Base-by-base conservation (phyloP, 1,140 invertebrate species). In the Solenopsis fugax region DNA sequence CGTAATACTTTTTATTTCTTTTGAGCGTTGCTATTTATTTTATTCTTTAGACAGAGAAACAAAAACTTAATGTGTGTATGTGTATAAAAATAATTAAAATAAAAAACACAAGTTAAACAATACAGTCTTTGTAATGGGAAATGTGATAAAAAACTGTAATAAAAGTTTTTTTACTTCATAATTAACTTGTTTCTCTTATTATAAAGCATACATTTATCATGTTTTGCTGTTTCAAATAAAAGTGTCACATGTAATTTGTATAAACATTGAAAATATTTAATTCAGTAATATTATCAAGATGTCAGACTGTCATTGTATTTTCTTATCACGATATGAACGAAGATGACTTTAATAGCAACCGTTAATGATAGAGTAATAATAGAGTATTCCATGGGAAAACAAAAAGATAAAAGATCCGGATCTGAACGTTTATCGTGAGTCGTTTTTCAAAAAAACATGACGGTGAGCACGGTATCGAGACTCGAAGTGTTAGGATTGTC, bases 401-500 rank as follows among this genome's bases (percentile, higher is more conserved):
- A n/a, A 5, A 2, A 21, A 48, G 18, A 29, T 34, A 4, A 60
- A 10, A 34, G 18, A 77, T 64, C 13, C 41, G 34, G 34, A 56
- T 7, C 2, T 16, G 21, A 54, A 81, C 52, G 21, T 81, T 71
- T 60, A 58, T 69, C 21, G 52, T 41, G 34, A 69, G 0, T 56
- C 21, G 50, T 71, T 81, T n/a, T 16, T 71, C 34, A 9, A n/a
- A 41, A 41, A 13, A 37, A 60, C 29, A 24, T 45, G 41, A 37
- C 18, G 5, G 37, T 7, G 18, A 37, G 48, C 13, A 48, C 9
- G 9, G 6, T 29, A 77, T 77, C 10, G 29, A 60, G 18, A 54
- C 34, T 67, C 85, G 21, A 54, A 37, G 34, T 34, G 37, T 69
- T 50, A 56, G 69, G 6, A 73, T 37, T 21, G 45, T 41, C 24